These are phyloP conservation scores for Merodon equestris DNA, from an alignment of 2,888 invertebrate genomes.

Conservation along the genomic window DNA sequence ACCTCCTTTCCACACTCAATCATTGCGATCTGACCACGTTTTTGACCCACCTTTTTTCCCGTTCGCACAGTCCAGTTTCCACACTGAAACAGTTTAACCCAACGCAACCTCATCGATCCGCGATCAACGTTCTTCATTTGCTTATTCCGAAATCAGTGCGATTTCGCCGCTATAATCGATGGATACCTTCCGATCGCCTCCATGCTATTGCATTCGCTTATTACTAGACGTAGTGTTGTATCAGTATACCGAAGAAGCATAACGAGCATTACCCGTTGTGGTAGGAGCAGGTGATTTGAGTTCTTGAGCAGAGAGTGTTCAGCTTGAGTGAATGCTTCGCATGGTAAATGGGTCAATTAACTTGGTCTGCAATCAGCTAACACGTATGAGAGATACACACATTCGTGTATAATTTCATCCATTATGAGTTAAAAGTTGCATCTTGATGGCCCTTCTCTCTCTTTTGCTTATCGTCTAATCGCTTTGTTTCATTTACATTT, in stretches of 20 bases:
- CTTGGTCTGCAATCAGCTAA: conserved; percentile 43
- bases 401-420: no score
- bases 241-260: not conserved
- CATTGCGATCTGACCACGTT: conserved; percentile 50
- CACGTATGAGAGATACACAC: conserved; percentile 1
- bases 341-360: conserved; percentile 58
- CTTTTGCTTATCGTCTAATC: not conserved
- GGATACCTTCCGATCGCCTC: conserved; percentile 39
- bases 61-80: conserved; percentile 15
- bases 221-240: not conserved
- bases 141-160: conserved; percentile 6
- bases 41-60: conserved; percentile 61
- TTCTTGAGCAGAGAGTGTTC: conserved; percentile 2
- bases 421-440: not conserved
- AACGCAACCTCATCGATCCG: conserved; percentile 38
- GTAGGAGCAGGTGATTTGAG: conserved; percentile 1
- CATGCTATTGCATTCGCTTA: conserved; percentile 16
- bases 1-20: conserved; percentile 26
- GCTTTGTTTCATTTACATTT: not conserved
- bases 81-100: conserved; percentile 45
- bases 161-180: not conserved
- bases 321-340: conserved; percentile 41
- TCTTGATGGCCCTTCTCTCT: conserved; percentile 12
- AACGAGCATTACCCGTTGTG: no score
- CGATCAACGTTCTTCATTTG: conserved; percentile 3